A percentile compares a stretch with the other conserved stretches of the same genome.
phyloP scores from a whole-genome alignment of 2,797 vertebrate species.

The Ctenopoma multispine region DNA sequence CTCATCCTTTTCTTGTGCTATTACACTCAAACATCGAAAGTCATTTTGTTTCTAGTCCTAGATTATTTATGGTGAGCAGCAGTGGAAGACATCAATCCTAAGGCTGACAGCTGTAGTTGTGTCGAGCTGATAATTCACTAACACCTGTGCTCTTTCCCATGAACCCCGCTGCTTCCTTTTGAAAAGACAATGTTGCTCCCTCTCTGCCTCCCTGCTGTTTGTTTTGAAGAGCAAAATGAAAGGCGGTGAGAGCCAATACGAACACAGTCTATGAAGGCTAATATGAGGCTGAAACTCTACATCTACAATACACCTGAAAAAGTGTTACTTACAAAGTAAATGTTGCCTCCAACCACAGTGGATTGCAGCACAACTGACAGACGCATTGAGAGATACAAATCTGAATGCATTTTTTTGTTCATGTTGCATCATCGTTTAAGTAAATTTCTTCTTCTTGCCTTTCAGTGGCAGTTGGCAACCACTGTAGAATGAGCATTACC shows the following conservation, averaged over 20 bases:
- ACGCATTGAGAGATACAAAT: no score
- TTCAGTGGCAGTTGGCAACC: no score
- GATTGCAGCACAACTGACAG: no score
- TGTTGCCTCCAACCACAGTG: no score
- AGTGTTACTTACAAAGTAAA: not conserved
- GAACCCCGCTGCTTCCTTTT: constrained; percentile 20
- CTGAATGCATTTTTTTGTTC: no score
- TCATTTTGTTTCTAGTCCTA: constrained; percentile 10
- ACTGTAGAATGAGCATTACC: no score
- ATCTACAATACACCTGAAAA: not conserved
- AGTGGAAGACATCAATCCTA: constrained; percentile 43
- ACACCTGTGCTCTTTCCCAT: constrained; percentile 34
- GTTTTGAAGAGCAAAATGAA: constrained; percentile 15
- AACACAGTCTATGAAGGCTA: constrained; percentile 2
- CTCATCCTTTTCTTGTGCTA: not conserved
- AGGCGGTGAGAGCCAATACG: not conserved
- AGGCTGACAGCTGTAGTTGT: constrained; percentile 29
- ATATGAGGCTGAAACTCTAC: not conserved
- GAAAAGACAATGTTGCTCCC: constrained; percentile 1
- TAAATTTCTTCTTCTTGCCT: no score
- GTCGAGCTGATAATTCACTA: constrained; percentile 26
- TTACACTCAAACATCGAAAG: not conserved
- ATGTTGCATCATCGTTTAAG: no score
- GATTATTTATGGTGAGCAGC: constrained; percentile 1
- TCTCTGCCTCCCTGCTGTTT: constrained; percentile 26